Percentiles rank a stretch among this genome's conserved stretches.
These are phyloP conservation scores for Xylota segnis DNA, from an alignment of 2,888 invertebrate genomes.

Conservation along the genomic window DNA sequence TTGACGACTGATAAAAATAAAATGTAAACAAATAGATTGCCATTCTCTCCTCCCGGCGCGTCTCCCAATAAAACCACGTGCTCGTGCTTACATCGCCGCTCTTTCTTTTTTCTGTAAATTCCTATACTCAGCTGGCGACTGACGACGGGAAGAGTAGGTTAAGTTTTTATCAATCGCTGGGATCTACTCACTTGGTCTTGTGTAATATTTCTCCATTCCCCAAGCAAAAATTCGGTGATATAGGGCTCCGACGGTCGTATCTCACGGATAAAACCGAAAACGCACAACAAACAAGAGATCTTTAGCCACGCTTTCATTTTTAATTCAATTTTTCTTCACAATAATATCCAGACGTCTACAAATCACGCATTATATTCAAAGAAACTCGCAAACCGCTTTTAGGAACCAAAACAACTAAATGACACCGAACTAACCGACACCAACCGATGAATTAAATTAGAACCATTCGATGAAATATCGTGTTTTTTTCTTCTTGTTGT, in stretches of 20 bases:
- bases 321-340: slow-evolving; percentile 9
- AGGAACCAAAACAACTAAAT: background rate
- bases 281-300: slow-evolving; percentile 89
- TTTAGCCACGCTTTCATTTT: slow-evolving; percentile 87
- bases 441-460: slow-evolving; percentile 40
- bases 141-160: background rate
- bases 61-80: slow-evolving; percentile 46
- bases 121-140: slow-evolving; percentile 32
- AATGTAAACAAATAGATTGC: slow-evolving; percentile 60
- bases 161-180: background rate
- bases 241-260: slow-evolving; percentile 95
- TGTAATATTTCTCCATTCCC: slow-evolving; percentile 92
- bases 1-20: slow-evolving; percentile 12
- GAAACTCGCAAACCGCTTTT: background rate
- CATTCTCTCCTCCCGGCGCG: background rate
- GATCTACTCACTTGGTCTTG: slow-evolving; percentile 82
- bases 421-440: background rate
- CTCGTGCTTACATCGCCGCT: background rate
- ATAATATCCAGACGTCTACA: background rate
- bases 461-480: slow-evolving; percentile 41
- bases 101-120: background rate
- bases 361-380: background rate
- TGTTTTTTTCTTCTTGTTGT: no score
- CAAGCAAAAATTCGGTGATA: slow-evolving; percentile 91
- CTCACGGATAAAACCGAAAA: slow-evolving; percentile 93